Evolutionary conservation across 1,140 invertebrate species (phyloP), one percentile per base, ranked within the genome.

Genomic region (Cotesia chilonis): DNA sequence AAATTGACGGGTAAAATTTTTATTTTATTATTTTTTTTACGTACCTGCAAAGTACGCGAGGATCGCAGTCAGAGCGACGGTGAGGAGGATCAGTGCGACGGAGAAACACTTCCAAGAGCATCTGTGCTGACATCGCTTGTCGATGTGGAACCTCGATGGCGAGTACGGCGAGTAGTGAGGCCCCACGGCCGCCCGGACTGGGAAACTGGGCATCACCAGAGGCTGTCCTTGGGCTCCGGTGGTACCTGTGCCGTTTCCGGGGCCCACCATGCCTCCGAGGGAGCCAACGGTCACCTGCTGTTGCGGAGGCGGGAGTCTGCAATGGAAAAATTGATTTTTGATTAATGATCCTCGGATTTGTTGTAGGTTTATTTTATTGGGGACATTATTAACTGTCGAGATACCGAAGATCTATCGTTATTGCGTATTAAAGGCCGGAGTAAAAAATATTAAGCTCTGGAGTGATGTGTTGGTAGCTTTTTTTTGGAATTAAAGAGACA

Each of bases 41-140:
- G 93, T 90, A 97, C 96, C 93, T 90, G 94, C 95, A 88, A 97
- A 96, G 88, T 97, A 98, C 75, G 94, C 93, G 79, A 97, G 90
- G 90, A 96, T 95, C 70, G 95, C 95, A 77, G 95, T 92, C 77
- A 98, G 90, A 74, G 94, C 92, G 75, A 96, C 93, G 82, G 92
- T 92, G 78, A 97, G 88, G 77, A 97, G 90, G 82, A 97, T 96
- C 86, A 98, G 92, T 75, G 93, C 91, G 85, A 98, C 94, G 83
- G 94, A 94, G 82, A 95, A 92, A 87, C 95, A 97, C 87, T 96
- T 96, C 96, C 96, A 98, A 79, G 95, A 96, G 89, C 95, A 98
- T 74, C 94, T 90, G 81, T 96, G 94, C 81, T 95, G 94, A 86
- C 95, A 95, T 73, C 94, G 91, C 87, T 97, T 96, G 88, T 96